phyloP scores from a whole-genome alignment of 2,113 vertebrate species.

The Phrynocephalus versicolor region DNA sequence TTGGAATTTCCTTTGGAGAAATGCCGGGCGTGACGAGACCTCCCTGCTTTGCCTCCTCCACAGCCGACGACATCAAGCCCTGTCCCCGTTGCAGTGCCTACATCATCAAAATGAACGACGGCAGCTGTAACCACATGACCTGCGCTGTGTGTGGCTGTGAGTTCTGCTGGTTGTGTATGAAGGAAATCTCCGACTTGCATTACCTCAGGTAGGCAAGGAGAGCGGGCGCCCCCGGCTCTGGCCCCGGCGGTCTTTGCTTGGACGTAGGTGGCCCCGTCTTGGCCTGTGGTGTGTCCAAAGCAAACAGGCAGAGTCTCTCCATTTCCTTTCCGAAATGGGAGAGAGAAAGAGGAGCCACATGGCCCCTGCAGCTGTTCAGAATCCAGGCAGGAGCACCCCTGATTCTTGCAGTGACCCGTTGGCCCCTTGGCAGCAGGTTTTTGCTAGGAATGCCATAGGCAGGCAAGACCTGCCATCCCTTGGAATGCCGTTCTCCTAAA shows the following conservation, averaged over 20 bases:
- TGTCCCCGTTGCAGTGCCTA: constrained; percentile 96
- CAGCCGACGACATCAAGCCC: constrained; percentile 97
- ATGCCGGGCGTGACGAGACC: background rate
- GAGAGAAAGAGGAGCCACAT: rapidly evolving
- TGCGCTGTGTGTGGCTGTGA: constrained; percentile 97
- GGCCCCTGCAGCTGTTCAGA: background rate
- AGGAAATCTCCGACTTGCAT: constrained; percentile 99
- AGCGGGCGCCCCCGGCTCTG: background rate
- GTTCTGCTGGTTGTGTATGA: constrained; percentile 99
- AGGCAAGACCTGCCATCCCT: background rate
- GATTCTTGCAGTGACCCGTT: background rate
- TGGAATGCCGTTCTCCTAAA: constrained; percentile 21
- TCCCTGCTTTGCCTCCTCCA: background rate
- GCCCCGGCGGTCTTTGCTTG: background rate
- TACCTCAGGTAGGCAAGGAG: constrained; percentile 89
- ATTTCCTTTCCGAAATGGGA: too few species aligned
- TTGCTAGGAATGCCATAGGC: background rate
- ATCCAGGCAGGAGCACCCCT: too few species aligned
- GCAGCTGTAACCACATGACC: constrained; percentile 99
- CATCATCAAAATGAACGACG: constrained; percentile 99
- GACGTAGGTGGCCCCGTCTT: background rate
- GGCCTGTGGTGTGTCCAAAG: background rate
- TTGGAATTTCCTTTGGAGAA: background rate
- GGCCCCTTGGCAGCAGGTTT: background rate
- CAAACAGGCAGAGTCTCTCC: background rate